Evolutionary conservation across 2,888 invertebrate species (phyloP).

Genomic region (Stenotaenia linearis): DNA sequence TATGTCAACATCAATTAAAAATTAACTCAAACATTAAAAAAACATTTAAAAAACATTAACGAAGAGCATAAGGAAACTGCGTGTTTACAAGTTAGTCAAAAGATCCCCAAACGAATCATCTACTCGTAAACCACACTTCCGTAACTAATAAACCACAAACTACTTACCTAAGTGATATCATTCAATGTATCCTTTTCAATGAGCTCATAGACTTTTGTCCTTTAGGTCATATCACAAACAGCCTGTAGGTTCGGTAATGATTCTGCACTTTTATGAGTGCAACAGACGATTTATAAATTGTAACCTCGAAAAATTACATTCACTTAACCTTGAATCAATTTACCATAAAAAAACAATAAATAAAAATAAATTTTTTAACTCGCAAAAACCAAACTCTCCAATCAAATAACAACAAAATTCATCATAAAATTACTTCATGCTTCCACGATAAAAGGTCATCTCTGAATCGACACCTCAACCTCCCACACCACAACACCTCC

Average conservation of each 20-base stretch:
- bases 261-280: neutral
- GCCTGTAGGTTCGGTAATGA: neutral
- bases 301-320: neutral
- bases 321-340: neutral
- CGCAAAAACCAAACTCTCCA: neutral
- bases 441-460: neutral
- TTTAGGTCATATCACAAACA: neutral
- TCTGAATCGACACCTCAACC: neutral
- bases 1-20: too few relatives aligned
- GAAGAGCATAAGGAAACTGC: too few relatives aligned
- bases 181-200: neutral
- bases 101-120: too few relatives aligned
- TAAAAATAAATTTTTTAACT: neutral
- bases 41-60: too few relatives aligned
- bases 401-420: too few relatives aligned
- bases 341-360: neutral
- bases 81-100: too few relatives aligned
- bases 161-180: neutral
- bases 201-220: slow-evolving; percentile 10
- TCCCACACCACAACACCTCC: neutral
- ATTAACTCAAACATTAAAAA: too few relatives aligned
- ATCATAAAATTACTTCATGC: neutral
- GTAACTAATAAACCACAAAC: too few relatives aligned
- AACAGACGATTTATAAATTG: slow-evolving; percentile 5
- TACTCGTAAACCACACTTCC: too few relatives aligned